Base-by-base conservation (phyloP, 2,113 vertebrate genomes). In the Mobula birostris region DNA sequence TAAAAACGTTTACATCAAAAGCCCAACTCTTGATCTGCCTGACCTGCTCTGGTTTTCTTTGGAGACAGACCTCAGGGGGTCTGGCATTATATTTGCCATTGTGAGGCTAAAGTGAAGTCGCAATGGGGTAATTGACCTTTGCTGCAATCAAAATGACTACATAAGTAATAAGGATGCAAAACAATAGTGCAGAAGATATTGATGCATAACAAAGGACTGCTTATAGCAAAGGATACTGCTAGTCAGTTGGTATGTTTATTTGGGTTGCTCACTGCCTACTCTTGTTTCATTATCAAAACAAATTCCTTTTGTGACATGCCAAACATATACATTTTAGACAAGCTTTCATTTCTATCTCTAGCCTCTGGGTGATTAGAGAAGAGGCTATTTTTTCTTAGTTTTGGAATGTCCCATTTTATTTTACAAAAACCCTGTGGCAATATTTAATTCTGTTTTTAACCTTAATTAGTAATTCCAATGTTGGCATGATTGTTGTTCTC, bases 1-100 rank as follows among this genome's bases (percentile, higher is more conserved):
- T 90, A 90, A 66, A 90, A 90, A 90, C 29, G 32, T 90, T 90
- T 90, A 5, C 85, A 90, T 90, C 85, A 90, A 87, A 63, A 87
- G 48, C 7, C 58, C 12, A 63, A 29, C 66, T 88, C 85, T 88
- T 90, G 3, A 90, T 90, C 85, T 32, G 61, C 58, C 63, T 32
- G 85, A 90, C 29, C 66, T 66, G 63, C 17, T 66, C 61, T 90
- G 85, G 1, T 88, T 29, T 63, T 61, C 85, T 88, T 88, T 66
- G 58, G 58, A 90, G 61, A 66, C n/a, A 90, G n/a, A 66, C 85
- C 85, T 90, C 61, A 66, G 85, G 85, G 66, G 85, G 85, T 90
- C 85, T 90, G 85, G 61, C 85, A 88, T 63, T 17, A 14, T 66
- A 90, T 66, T 90, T 90, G 58, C 85, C 61, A 90, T 66, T 63